Conservation (phyloP, 2,888 invertebrate genomes). For the Alloscopus bannaensis region DNA sequence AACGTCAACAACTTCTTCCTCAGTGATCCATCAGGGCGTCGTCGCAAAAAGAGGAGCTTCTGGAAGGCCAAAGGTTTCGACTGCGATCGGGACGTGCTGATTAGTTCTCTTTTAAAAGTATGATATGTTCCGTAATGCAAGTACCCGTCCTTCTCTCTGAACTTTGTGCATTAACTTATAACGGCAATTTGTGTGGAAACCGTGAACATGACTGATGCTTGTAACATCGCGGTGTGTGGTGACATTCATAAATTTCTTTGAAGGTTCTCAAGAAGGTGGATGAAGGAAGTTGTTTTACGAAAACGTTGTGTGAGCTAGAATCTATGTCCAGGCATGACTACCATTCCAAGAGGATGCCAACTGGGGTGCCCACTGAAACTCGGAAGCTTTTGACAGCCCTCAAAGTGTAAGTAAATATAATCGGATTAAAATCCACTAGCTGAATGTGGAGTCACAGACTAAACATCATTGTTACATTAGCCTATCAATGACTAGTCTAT, state of each 20-base stretch:
- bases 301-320: constrained; percentile 55
- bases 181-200: no score
- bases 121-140: background rate
- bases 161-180: no score
- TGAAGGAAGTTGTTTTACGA: constrained; percentile 58
- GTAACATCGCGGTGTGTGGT: no score
- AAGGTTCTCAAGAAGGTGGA: constrained; percentile 61
- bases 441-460: no score
- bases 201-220: no score
- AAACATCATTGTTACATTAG: no score
- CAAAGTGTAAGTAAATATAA: constrained; percentile 44
- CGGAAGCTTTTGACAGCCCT: constrained; percentile 33
- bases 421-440: no score
- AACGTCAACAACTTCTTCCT: constrained; percentile 64
- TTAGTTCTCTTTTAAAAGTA: constrained; percentile 51
- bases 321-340: constrained; percentile 13
- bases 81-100: constrained; percentile 44
- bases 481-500: no score
- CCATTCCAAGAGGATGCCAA: constrained; percentile 15
- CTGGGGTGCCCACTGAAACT: constrained; percentile 38
- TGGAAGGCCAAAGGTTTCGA: constrained; percentile 7
- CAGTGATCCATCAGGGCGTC: constrained; percentile 58
- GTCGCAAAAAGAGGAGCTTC: constrained; percentile 28
- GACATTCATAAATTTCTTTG: constrained; percentile 1
- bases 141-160: no score